Base-by-base conservation (phyloP, 2,888 invertebrate genomes). In the Ophioninae sp. region DNA sequence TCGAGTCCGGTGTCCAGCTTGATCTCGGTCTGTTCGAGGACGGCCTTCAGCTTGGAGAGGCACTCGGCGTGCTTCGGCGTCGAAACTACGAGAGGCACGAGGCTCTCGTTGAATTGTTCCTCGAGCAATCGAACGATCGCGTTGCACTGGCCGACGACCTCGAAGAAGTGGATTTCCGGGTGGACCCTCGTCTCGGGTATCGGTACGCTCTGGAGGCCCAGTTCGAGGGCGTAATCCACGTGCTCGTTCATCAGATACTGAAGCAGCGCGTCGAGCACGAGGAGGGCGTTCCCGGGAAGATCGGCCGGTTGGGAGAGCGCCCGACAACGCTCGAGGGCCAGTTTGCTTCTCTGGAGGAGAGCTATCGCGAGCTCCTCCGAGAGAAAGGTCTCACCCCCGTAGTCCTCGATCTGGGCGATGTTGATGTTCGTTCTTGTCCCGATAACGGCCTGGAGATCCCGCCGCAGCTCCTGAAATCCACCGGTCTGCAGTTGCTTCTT, bases 371-470 rank as follows among this genome's bases (percentile, higher is more conserved):
- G 95, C 91, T 98, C 97, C 92, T 99, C 99, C 0, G 98, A 98
- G 0, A 99, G 94, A 92, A 99, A 98, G 0, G 98, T 99, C 93
- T 99, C 99, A 0, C 98, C 99, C 2, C 98, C 99, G 91, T 98
- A 99, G 93, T 98, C 97, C 93, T 99, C 99, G 65, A 98, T 97
- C 91, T 97, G 97, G 0, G 97, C 98, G 85, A 98, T 97, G 91
- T 98, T 98, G 82, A 98, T 97, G 91, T 98, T 98, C 0, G 98
- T 96, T 78, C 97, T 95, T 0, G 97, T 96, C 2, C 98, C 97
- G 87, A 99, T 96, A 13, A 98, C 96, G 0, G 98, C 98, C 93
- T 99, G 98, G 85, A 99, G 93, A 91, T 99, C 99, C 70, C 99
- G 95, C 6, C 98, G 95, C 30, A 99, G 94, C 90, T 99, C 99